These are phyloP conservation scores for Clinocottus analis DNA, from an alignment of 2,113 vertebrate species.

Conservation along the genomic window DNA sequence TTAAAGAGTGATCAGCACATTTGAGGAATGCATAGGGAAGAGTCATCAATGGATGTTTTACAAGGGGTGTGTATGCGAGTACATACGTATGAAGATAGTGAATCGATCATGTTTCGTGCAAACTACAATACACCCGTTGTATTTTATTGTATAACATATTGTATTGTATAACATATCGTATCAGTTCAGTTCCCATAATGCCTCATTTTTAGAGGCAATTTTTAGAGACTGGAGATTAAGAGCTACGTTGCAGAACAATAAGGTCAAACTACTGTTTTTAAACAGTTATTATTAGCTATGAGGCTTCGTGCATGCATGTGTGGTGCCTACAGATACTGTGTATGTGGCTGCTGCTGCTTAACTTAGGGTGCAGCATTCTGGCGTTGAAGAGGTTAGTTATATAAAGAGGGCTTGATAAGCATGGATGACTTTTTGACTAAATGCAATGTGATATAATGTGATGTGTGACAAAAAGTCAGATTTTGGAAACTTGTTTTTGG, in stretches of 20 bases:
- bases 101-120: background rate
- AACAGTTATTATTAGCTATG: slow-evolving; percentile 2
- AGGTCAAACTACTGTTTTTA: slow-evolving; percentile 10
- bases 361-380: slow-evolving; percentile 28
- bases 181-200: background rate
- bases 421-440: slow-evolving; percentile 68
- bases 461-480: slow-evolving; percentile 71
- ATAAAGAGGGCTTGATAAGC: slow-evolving; percentile 61
- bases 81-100: too few relatives aligned
- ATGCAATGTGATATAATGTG: slow-evolving; percentile 76
- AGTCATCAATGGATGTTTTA: background rate
- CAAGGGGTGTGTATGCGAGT: background rate
- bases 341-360: slow-evolving; percentile 19
- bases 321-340: background rate
- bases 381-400: slow-evolving; percentile 61
- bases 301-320: slow-evolving; percentile 19
- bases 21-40: background rate
- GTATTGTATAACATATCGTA: background rate
- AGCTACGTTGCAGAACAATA: slow-evolving; percentile 16
- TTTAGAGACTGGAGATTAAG: slow-evolving; percentile 25
- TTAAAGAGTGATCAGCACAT: background rate
- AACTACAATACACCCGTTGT: background rate
- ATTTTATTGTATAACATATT: background rate
- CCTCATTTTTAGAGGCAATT: background rate
- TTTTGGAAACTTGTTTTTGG: slow-evolving; percentile 63